Conservation (phyloP, 1,140 invertebrate genomes). For the Streblospio benedicti region DNA sequence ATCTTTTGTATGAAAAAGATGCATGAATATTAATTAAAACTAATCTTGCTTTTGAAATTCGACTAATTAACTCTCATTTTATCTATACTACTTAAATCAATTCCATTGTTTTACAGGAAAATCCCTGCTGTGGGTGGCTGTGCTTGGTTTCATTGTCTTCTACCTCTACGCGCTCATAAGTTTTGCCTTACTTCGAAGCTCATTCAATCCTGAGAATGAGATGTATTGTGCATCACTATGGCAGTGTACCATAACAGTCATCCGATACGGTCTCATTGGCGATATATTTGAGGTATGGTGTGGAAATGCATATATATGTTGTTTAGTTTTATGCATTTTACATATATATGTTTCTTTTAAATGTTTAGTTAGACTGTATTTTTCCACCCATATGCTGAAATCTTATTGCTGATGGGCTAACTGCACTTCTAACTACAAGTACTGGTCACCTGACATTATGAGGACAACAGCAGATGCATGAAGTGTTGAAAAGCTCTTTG, state of each 20-base stretch:
- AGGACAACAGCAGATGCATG: too few relatives aligned
- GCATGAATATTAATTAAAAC: too few relatives aligned
- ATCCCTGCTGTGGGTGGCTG: slow-evolving; percentile 45
- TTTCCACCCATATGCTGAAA: too few relatives aligned
- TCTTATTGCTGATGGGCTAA: too few relatives aligned
- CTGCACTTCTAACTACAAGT: too few relatives aligned
- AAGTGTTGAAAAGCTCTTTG: too few relatives aligned
- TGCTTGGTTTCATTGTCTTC: slow-evolving; percentile 43
- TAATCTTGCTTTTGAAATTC: too few relatives aligned
- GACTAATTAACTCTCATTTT: too few relatives aligned
- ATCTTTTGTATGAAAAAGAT: too few relatives aligned
- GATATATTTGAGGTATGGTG: slow-evolving; percentile 43
- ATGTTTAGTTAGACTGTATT: slow-evolving; percentile 1
- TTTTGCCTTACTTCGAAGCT: slow-evolving; percentile 38
- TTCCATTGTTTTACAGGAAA: slow-evolving; percentile 39
- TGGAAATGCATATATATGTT: too few relatives aligned
- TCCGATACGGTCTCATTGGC: slow-evolving; percentile 42
- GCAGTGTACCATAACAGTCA: slow-evolving; percentile 44
- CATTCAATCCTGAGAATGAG: slow-evolving; percentile 33
- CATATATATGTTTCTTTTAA: background rate
- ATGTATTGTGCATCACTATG: slow-evolving; percentile 41
- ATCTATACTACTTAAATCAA: too few relatives aligned
- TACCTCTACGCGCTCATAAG: slow-evolving; percentile 45
- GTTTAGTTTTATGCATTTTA: background rate
- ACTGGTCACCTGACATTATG: too few relatives aligned